phyloP scores from a whole-genome alignment of 2,113 vertebrate species.

The Typhlomys cinereus region DNA sequence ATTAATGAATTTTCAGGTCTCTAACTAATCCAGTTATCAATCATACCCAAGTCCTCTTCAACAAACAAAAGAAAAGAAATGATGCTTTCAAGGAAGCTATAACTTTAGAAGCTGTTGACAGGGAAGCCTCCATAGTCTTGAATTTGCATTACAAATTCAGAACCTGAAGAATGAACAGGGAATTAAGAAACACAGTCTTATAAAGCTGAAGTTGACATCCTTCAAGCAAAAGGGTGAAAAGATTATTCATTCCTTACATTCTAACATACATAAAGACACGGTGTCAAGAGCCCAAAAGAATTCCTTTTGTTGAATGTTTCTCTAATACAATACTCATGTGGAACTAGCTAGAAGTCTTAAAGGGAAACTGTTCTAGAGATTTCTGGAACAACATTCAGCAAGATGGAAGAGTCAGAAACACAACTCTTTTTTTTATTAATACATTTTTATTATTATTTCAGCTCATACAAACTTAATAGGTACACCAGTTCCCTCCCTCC shows the following conservation, averaged over 20 bases:
- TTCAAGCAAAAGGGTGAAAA: no score
- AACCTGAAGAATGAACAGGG: neutral
- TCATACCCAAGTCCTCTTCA: neutral
- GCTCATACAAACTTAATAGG: no score
- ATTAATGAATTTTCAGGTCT: neutral
- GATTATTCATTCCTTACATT: no score
- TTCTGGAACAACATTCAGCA: no score
- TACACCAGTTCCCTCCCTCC: no score
- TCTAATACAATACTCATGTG: neutral
- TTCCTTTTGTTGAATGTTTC: neutral
- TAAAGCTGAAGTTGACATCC: neutral
- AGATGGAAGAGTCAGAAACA: neutral
- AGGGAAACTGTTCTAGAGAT: no score
- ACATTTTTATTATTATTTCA: no score
- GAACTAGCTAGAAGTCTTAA: neutral
- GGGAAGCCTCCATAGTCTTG: neutral
- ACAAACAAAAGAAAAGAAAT: neutral
- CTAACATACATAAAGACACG: neutral
- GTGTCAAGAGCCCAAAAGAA: neutral
- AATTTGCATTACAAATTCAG: neutral
- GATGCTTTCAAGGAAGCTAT: neutral
- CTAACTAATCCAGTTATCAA: neutral
- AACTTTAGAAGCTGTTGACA: neutral
- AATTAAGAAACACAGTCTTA: neutral
- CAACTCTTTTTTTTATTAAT: no score